phyloP scores from a whole-genome alignment of 2,797 vertebrate species.

The Podargus strigoides region DNA sequence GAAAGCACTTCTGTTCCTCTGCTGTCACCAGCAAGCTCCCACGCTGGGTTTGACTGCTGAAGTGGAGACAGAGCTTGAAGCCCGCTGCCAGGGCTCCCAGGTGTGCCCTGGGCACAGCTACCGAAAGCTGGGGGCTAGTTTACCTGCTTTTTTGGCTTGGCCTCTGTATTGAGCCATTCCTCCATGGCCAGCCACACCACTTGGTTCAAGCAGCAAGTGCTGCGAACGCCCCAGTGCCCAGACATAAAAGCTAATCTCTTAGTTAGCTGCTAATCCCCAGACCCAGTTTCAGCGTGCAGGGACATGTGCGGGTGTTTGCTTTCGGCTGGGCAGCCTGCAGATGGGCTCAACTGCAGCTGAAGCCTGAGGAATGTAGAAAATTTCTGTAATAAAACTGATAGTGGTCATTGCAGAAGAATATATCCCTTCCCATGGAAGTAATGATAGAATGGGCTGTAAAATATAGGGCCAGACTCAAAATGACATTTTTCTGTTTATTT shows the following conservation, averaged over 20 bases:
- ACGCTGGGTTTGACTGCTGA: accelerated
- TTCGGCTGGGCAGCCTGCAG: not conserved
- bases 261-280: not conserved
- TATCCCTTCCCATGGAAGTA: not conserved
- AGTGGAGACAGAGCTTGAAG: not conserved
- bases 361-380: not conserved
- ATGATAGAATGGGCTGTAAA: not conserved
- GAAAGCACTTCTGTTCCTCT: not conserved
- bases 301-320: not conserved
- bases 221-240: not conserved
- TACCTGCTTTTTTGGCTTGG: not conserved
- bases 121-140: not conserved
- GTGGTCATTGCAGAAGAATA: not conserved
- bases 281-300: not conserved
- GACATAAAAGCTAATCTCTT: not conserved
- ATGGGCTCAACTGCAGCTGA: not conserved
- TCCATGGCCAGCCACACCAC: accelerated
- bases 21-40: not conserved
- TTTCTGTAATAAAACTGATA: not conserved
- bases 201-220: not conserved
- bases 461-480: not conserved
- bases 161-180: not conserved
- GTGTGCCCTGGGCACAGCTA: not conserved
- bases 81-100: not conserved
- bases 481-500: not conserved